Conservation (phyloP, 2,797 vertebrate genomes). For the Thamnophis elegans region DNA sequence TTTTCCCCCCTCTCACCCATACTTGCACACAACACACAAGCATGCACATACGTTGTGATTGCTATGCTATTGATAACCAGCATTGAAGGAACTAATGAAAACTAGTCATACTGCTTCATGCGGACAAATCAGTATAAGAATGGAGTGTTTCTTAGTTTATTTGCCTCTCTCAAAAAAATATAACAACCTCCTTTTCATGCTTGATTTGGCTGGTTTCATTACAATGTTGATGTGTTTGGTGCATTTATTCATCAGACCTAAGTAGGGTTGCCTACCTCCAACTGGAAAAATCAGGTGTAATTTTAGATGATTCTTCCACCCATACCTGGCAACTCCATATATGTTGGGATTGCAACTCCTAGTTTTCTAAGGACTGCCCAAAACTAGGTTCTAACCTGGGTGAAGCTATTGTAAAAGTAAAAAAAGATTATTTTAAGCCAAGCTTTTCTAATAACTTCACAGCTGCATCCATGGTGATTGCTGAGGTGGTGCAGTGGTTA, state of each 20-base stretch:
- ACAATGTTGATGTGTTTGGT: background rate
- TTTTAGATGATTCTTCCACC: background rate
- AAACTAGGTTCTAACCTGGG: background rate
- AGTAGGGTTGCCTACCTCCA: background rate
- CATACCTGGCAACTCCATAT: background rate
- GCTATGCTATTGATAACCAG: background rate
- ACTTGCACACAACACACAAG: background rate
- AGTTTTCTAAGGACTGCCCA: background rate
- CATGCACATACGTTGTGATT: background rate
- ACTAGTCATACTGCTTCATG: slow-evolving; percentile 1
- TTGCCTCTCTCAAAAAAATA: background rate
- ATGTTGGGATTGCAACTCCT: background rate
- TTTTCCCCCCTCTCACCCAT: background rate
- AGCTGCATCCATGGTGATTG: background rate
- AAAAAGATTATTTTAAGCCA: background rate
- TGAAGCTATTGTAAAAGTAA: background rate
- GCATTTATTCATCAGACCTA: background rate
- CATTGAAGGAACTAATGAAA: slow-evolving; percentile 19
- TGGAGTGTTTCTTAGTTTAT: background rate
- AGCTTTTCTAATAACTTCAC: background rate
- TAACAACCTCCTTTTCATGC: background rate
- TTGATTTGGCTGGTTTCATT: background rate
- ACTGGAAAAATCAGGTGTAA: background rate
- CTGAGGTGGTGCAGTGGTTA: too few relatives aligned
- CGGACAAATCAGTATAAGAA: slow-evolving; percentile 12